These are phyloP conservation scores for Condylostylus longicornis DNA, from an alignment of 1,140 invertebrate genomes.

Conservation along the genomic window DNA sequence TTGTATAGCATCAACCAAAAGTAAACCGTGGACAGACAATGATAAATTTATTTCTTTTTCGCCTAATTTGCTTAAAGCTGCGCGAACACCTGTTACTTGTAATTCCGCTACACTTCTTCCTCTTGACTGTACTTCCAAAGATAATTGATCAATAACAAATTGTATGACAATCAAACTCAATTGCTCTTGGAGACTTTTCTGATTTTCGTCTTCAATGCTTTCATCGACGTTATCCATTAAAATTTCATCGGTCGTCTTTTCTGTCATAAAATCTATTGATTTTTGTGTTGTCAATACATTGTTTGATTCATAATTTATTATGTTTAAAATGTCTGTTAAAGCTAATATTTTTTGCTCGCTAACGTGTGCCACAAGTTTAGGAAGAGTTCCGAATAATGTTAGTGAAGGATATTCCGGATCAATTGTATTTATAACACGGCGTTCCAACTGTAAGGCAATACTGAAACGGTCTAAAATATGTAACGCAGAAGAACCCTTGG, in stretches of 20 bases:
- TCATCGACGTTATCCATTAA: not conserved
- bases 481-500: conserved; percentile 63
- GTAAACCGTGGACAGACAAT: conserved; percentile 77
- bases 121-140: conserved; percentile 68
- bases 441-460: conserved; percentile 69
- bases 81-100: conserved; percentile 75
- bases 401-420: conserved; percentile 76
- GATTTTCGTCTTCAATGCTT: not conserved
- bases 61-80: conserved; percentile 53
- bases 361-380: conserved; percentile 72
- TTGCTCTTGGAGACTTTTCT: not conserved
- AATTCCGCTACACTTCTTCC: conserved; percentile 78
- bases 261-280: conserved; percentile 3
- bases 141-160: conserved; percentile 77
- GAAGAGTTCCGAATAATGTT: conserved; percentile 68
- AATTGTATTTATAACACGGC: conserved; percentile 61
- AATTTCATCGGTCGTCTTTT: not conserved
- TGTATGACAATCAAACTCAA: conserved; percentile 60
- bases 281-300: conserved; percentile 23
- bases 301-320: conserved; percentile 33
- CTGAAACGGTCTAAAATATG: conserved; percentile 84
- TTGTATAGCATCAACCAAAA: conserved; percentile 87
- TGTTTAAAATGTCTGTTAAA: conserved; percentile 34
- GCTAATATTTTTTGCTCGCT: conserved; percentile 74
- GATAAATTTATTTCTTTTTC: conserved; percentile 58